Evolutionary conservation across 2,888 invertebrate species (phyloP), one percentile per base, ranked within the genome.

Genomic region (Nysson spinosus): DNA sequence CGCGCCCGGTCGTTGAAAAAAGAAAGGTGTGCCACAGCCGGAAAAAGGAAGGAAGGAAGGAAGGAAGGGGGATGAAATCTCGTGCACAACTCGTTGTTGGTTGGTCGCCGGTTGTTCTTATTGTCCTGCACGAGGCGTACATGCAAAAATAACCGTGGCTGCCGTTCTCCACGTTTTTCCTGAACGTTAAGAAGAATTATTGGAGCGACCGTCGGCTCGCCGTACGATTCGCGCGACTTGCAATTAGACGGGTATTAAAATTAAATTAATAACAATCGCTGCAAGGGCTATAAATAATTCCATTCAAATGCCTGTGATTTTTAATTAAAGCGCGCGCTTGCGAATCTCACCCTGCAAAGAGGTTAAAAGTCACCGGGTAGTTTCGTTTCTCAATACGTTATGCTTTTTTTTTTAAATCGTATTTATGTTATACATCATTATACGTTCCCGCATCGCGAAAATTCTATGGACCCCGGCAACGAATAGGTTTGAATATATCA

Each of bases 211-310:
- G 32, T 14, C 3, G n/a, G 17, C 49, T 12, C 7, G 26, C 30
- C 5, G n/a, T 16, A 28, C 39, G 14, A 6, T 9, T 6, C 28
- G 43, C 12, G 35, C 39, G 12, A 51, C 28, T 17, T 22, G 69
- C 67, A 67, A 69, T 67, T 67, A 69, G 69, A 67, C 67, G 40
- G 55, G 63, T n/a, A n/a, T 58, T 55, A 58, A 67, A 62, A 62
- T 62, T 54, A 57, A 69, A 67, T 69, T 67, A 67, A 63, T 63
- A 63, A 69, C 67, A 67, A 67, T 57, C 49, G 57, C 46, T 40
- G 54, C 40, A 39, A 57, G 30, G 44, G 12, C 30, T 67, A 58
- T 49, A 67, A 63, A 63, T 67, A 44, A 55, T 67, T 67, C 56
- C 24, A 44, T 62, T 67, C 63, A 55, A 46, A 67, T 55, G 12